Conservation (phyloP, 2,888 invertebrate genomes). For the Eustalomyia histrio region DNA sequence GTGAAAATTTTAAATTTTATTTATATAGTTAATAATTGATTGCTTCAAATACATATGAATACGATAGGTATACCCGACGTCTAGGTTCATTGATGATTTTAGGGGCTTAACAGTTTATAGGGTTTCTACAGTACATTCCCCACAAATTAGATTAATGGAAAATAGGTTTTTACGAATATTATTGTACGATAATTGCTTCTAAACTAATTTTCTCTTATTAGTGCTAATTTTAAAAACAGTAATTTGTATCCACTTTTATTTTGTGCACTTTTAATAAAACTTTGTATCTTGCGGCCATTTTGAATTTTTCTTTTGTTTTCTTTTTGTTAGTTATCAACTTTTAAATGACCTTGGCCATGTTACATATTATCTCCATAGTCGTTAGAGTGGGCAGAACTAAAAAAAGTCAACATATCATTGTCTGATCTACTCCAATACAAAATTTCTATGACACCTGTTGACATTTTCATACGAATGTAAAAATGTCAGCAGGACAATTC, state of each 20-base stretch:
- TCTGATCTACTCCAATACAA: too few relatives aligned
- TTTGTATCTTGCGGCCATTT: background rate
- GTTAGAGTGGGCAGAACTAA: background rate
- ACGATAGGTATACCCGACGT: background rate
- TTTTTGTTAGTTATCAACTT: background rate
- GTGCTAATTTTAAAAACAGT: too few relatives aligned
- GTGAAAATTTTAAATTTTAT: conserved; percentile 12
- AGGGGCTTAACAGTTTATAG: conserved; percentile 5
- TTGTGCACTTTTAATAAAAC: too few relatives aligned
- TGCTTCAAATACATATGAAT: conserved; percentile 6
- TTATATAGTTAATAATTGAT: conserved; percentile 51
- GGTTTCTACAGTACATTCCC: background rate
- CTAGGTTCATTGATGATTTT: conserved; percentile 16
- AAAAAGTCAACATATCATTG: too few relatives aligned
- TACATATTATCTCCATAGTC: background rate
- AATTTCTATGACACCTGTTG: too few relatives aligned
- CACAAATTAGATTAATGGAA: too few relatives aligned
- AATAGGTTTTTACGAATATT: too few relatives aligned
- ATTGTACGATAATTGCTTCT: too few relatives aligned
- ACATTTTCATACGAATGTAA: too few relatives aligned
- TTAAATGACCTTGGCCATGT: background rate
- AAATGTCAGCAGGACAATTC: too few relatives aligned
- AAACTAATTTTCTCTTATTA: too few relatives aligned
- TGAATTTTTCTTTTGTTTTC: background rate
- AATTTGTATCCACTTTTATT: too few relatives aligned